A percentile compares a stretch with the other conserved stretches of the same genome.
These are phyloP conservation scores for Eristalis intricaria DNA, from an alignment of 2,888 invertebrate species.

Conservation along the genomic window DNA sequence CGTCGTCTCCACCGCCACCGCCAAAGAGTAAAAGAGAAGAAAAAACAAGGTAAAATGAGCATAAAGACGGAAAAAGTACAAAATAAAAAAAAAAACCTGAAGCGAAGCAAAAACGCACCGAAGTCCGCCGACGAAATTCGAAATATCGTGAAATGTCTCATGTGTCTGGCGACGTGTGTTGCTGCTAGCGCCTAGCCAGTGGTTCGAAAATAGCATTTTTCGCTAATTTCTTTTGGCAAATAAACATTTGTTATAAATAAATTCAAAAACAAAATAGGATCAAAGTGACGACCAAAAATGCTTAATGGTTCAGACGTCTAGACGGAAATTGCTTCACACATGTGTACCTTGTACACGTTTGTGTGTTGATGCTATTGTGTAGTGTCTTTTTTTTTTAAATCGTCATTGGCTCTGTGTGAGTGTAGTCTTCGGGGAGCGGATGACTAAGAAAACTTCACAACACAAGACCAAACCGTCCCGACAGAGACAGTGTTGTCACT, in stretches of 20 bases:
- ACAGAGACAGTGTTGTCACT: slow-evolving; percentile 37
- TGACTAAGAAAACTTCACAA: slow-evolving; percentile 37
- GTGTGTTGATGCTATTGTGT: slow-evolving; percentile 1
- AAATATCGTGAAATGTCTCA: slow-evolving; percentile 57
- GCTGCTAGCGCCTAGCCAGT: slow-evolving; percentile 27
- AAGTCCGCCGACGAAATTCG: slow-evolving; percentile 9
- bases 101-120: slow-evolving; percentile 13
- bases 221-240: slow-evolving; percentile 55
- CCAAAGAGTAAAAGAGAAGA: slow-evolving; percentile 40
- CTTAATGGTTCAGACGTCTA: slow-evolving; percentile 65
- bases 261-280: slow-evolving; percentile 57
- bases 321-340: slow-evolving; percentile 58
- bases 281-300: slow-evolving; percentile 58
- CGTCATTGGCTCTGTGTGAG: slow-evolving; percentile 3
- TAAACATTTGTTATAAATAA: slow-evolving; percentile 33
- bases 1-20: neutral
- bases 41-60: slow-evolving; percentile 47
- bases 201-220: slow-evolving; percentile 48
- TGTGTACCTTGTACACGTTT: slow-evolving; percentile 2
- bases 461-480: slow-evolving; percentile 11
- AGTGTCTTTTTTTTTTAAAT: slow-evolving; percentile 6
- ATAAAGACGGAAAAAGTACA: slow-evolving; percentile 16
- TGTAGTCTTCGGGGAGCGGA: slow-evolving; percentile 26
- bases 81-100: slow-evolving; percentile 1
- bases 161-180: slow-evolving; percentile 51